These are phyloP conservation scores for Paedocypris micromegethes DNA, from an alignment of 2,797 vertebrate genomes.

Conservation along the genomic window DNA sequence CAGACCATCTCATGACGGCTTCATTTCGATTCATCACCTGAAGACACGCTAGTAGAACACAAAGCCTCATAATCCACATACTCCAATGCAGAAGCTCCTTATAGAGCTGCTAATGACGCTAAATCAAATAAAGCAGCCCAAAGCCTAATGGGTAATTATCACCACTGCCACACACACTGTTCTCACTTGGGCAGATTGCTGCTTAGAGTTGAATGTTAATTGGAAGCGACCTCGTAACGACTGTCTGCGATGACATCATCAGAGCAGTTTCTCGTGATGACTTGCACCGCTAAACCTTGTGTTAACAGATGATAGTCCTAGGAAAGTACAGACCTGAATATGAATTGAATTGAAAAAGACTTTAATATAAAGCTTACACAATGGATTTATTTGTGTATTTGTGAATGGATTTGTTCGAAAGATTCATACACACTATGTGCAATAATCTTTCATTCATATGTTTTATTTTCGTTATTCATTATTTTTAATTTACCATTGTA, in stretches of 20 bases:
- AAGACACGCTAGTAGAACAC: conserved; percentile 49
- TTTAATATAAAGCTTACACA: too few species aligned
- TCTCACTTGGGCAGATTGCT: conserved; percentile 28
- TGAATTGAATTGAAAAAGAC: too few species aligned
- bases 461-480: too few species aligned
- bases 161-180: conserved; percentile 21
- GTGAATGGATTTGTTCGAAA: too few species aligned
- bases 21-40: conserved; percentile 51
- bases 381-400: too few species aligned
- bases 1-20: conserved; percentile 56
- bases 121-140: conserved; percentile 46
- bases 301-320: not conserved
- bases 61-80: conserved; percentile 53
- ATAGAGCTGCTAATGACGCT: conserved; percentile 43
- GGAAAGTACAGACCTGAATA: too few species aligned
- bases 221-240: conserved; percentile 14
- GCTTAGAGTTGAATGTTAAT: conserved; percentile 42
- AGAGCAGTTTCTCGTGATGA: not conserved
- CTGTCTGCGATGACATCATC: not conserved
- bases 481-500: too few species aligned
- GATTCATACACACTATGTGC: too few species aligned
- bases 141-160: conserved; percentile 48
- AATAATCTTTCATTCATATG: too few species aligned
- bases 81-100: conserved; percentile 46
- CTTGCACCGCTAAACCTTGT: not conserved